Evolutionary conservation across 2,113 vertebrate genomes (phyloP).

Genomic region (Pteruthius melanotis): DNA sequence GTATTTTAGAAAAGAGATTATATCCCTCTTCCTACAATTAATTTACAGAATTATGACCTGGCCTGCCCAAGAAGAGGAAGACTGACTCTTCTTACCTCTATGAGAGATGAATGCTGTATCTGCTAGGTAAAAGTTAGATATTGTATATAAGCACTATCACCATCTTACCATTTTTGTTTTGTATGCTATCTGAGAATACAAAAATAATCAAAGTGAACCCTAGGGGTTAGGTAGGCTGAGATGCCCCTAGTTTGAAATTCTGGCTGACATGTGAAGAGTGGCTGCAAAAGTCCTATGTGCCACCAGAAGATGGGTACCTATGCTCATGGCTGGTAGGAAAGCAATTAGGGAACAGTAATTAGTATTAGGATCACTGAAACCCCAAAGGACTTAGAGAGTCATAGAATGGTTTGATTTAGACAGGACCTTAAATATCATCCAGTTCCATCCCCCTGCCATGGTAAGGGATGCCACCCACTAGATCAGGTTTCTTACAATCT

Average conservation of each 20-base stretch:
- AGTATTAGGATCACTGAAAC: background rate
- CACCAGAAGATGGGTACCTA: background rate
- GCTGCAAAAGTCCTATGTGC: background rate
- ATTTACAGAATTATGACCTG: background rate
- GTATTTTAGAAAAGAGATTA: background rate
- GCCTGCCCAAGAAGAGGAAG: background rate
- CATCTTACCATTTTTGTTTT: background rate
- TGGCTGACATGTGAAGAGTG: background rate
- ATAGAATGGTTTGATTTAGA: background rate
- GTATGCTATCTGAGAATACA: background rate
- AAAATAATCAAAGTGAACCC: background rate
- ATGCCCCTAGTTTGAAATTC: background rate
- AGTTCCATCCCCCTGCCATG: background rate
- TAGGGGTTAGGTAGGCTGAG: background rate
- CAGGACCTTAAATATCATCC: background rate
- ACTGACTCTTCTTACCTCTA: background rate
- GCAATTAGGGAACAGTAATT: background rate
- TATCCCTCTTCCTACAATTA: background rate
- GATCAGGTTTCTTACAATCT: too few species aligned
- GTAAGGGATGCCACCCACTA: background rate
- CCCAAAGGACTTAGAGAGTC: background rate
- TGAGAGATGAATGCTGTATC: background rate
- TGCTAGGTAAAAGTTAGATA: background rate
- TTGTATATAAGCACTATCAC: background rate
- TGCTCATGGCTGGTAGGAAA: background rate